Base-by-base conservation (phyloP, 1,140 invertebrate genomes). In the Listronotus bonariensis region DNA sequence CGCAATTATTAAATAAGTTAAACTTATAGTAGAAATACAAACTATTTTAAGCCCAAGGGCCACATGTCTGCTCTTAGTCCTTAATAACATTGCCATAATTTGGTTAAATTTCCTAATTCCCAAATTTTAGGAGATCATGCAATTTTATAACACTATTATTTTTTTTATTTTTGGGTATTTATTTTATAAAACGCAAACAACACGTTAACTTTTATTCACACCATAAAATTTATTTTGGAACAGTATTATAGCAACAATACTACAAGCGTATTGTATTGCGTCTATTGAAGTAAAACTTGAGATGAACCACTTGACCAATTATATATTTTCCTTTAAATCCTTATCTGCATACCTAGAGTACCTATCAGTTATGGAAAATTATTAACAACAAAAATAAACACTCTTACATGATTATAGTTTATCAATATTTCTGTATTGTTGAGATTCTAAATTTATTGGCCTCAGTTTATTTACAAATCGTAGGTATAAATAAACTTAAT, bases 71-170 rank as follows among this genome's bases (percentile, higher is more conserved):
- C 61, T 62, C 67, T 55, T 75, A 75, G 73, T 75, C 73, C 73
- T 61, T 63, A 73, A 65, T 38, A 73, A 59, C 68, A 73, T 75
- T 62, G 57, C 70, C 70, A 73, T 73, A 63, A 46, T 46, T 51
- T 40, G 34, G 3, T 36, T 4, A 36, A 18, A 46, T 10, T 9
- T 20, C 34, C 31, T 18, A 26, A 18, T 36, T 36, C 3, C 55
- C 20, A 45, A 32, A 17, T 43, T n/a, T 34, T 55, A 18, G 6
- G 20, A 14, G 17, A 36, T 45, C 26, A 26, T 31, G 6, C 15
- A 31, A 14, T 18, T 10, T 6, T 41, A 14, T 0, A 20, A 45
- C 20, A 14, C 8, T n/a, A n/a, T n/a, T n/a, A n/a, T n/a, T n/a
- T n/a, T n/a, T n/a, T n/a, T n/a, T n/a, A n/a, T n/a, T n/a, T n/a